Evolutionary conservation across 2,113 vertebrate genomes (phyloP), one percentile per base, ranked within the genome.

Genomic region (Aegithalos caudatus): DNA sequence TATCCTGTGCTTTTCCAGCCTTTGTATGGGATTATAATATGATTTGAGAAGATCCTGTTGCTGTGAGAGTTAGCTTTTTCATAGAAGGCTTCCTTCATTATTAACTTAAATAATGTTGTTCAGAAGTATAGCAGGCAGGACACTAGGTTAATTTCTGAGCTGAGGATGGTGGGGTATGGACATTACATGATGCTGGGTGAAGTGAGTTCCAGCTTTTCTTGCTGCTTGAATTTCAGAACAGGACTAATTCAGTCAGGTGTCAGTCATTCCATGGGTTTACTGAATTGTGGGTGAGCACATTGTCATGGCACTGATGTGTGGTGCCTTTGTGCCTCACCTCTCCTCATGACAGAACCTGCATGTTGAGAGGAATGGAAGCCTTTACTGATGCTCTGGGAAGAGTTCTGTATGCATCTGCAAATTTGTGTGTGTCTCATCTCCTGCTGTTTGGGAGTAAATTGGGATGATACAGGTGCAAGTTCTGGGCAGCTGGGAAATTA

Each of bases 111-210:
- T 42, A 66, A 17, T 42, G 13, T 60, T 51, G 44, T 71, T n/a
- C 45, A 38, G 64, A 83, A 51, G 23, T 44, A 12, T 15, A 53
- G 42, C 20, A 51, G 48, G 40, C n/a, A 72, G 65, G 31, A 51
- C 10, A 6, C 33, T 70, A 14, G 20, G 56, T 91, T 53, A 18
- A 37, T 42, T 64, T 87, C 12, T 69, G 66, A 81, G 13, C 33
- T 47, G 53, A 47, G 23, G 4, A 5, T 61, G 10, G 10, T 3
- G 2, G 7, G 1, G 1, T n/a, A 4, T 13, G 27, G 61, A 33
- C 8, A 5, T n/a, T 71, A 5, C 8, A 4, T 38, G 48, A 40
- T 38, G 19, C n/a, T 37, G 17, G 13, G 28, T 81, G 57, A 81
- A 79, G 33, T 56, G 12, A 35, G 21, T 27, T 78, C 24, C 28